phyloP scores from a whole-genome alignment of 1,140 invertebrate species.

The Drosophila sp. region DNA sequence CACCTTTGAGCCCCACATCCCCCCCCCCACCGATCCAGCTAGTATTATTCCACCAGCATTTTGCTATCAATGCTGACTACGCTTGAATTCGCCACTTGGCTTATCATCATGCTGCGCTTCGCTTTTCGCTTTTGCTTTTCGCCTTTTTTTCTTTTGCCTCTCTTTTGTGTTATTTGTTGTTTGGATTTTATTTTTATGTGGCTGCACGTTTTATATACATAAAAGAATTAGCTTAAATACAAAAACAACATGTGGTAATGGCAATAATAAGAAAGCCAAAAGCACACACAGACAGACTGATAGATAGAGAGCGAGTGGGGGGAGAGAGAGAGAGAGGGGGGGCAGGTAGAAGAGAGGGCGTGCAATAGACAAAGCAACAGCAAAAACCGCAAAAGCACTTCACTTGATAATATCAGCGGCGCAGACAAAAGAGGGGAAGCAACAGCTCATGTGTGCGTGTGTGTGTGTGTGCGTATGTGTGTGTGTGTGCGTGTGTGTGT shows the following conservation, averaged over 20 bases:
- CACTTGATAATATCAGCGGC: constrained; percentile 73
- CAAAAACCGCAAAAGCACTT: constrained; percentile 75
- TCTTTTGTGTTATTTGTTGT: constrained; percentile 67
- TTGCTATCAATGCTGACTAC: constrained; percentile 77
- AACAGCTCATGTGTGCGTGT: constrained; percentile 1
- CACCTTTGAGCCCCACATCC: constrained; percentile 60
- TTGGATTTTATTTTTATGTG: constrained; percentile 75
- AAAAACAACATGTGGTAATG: constrained; percentile 80
- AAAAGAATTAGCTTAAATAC: constrained; percentile 81
- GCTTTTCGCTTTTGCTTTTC: constrained; percentile 51
- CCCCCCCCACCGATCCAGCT: neutral
- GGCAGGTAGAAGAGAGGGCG: constrained; percentile 15
- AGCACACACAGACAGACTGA: constrained; percentile 47
- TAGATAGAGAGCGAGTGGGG: neutral
- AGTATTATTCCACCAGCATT: constrained; percentile 12
- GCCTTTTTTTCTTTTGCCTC: constrained; percentile 51
- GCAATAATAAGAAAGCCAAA: constrained; percentile 77
- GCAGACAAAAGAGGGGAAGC: constrained; percentile 19
- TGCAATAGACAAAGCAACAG: constrained; percentile 57
- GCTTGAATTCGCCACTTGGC: constrained; percentile 80
- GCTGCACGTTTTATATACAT: constrained; percentile 77
- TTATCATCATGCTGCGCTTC: constrained; percentile 68
- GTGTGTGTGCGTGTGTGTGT: constrained; percentile 22
- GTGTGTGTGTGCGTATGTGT: constrained; percentile 2
- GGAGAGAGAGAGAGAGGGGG: neutral